Evolutionary conservation across 2,113 vertebrate species (phyloP), one percentile per base, ranked within the genome.

Genomic region (Mesocricetus auratus): DNA sequence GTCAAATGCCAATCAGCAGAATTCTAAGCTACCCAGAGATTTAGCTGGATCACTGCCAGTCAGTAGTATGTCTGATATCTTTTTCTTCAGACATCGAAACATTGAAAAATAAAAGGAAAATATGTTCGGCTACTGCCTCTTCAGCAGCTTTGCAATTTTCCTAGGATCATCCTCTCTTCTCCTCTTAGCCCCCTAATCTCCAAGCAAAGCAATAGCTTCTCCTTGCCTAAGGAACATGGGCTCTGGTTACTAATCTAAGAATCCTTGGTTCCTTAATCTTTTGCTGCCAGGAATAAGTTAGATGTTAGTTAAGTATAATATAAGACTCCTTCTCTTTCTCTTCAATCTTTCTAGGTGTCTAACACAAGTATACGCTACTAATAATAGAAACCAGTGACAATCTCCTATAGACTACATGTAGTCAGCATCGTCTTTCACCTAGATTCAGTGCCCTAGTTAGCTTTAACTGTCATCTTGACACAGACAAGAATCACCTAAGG

Each of bases 141-240:
- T 95, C 96, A 98, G 97, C 98, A 97, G 94, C 97, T 98, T 98
- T 98, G 97, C 98, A 98, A 94, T 97, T 98, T 97, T 93, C 89
- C 86, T 58, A 96, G 93, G 97, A 96, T 97, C 95, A 94, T 83
- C 92, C 94, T 86, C 45, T 97, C 50, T 94, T 89, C 81, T 90
- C 31, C 75, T 95, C 96, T 96, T 58, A 91, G 64, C 13, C 15
- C 31, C 69, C 69, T 97, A 97, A 98, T 97, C 97, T 98, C 94
- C 92, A 93, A 92, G 95, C 89, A 62, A 94, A 98, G 97, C 98
- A 97, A 97, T 31, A 95, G 89, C 87, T 94, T 97, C 69, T 96
- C 22, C 91, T 91, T 88, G 82, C 45, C 95, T 39, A 91, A 0
- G 91, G 91, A 74, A 97, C 83, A n/a, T 33, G 87, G 83, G 89